These are phyloP conservation scores for Monomorium pharaonis DNA, from an alignment of 1,140 invertebrate species.

Conservation along the genomic window DNA sequence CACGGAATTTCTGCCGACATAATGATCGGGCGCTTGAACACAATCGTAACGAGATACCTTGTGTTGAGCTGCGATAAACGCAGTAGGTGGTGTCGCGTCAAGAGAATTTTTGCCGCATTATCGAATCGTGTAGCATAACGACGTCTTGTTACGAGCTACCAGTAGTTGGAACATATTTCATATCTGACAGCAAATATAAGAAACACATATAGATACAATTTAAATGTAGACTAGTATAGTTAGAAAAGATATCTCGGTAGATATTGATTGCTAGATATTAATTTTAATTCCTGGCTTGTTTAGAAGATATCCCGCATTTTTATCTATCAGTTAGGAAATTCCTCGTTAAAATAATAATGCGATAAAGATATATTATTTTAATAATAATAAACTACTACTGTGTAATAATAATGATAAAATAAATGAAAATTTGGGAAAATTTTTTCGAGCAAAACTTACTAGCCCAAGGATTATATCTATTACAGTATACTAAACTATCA, in stretches of 20 bases:
- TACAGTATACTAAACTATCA: not conserved
- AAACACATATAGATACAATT: not conserved
- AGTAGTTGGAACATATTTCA: not conserved
- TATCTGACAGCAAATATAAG: not conserved
- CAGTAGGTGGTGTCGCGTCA: not conserved
- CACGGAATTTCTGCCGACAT: not conserved
- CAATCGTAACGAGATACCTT: not conserved
- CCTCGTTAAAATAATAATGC: not conserved
- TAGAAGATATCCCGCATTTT: not conserved
- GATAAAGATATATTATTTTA: not conserved
- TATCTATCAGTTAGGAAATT: not conserved
- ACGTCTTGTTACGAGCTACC: not conserved
- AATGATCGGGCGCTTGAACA: not conserved
- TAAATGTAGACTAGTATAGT: not conserved
- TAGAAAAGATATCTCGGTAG: not conserved
- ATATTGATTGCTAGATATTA: not conserved
- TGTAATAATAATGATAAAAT: not conserved
- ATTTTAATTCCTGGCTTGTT: not conserved
- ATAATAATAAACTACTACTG: not conserved
- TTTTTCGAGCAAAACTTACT: not conserved
- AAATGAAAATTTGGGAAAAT: not conserved
- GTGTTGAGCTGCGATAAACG: not conserved
- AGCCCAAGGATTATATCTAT: not conserved
- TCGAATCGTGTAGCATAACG: not conserved
- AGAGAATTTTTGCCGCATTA: not conserved